Conservation (phyloP, 2,888 invertebrate genomes). For the Pardosa pseudoannulata region DNA sequence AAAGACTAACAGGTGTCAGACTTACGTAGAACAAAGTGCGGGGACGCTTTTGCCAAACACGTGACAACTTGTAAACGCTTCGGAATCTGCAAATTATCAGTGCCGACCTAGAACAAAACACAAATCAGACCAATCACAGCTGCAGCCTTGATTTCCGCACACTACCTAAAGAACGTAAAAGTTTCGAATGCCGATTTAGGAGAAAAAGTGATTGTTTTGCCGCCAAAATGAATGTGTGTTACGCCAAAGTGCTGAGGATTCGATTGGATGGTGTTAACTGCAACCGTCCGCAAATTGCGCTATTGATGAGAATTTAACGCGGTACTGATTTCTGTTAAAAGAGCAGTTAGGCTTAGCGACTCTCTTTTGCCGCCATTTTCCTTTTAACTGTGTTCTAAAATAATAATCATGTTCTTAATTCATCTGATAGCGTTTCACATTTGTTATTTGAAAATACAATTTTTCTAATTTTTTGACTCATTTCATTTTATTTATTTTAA, state of each 20-base stretch:
- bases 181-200: background rate
- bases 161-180: background rate
- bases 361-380: too few relatives aligned
- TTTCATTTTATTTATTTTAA: too few relatives aligned
- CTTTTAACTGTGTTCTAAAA: too few relatives aligned
- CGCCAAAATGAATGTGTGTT: background rate
- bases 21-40: slow-evolving; percentile 8
- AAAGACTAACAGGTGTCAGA: slow-evolving; percentile 20
- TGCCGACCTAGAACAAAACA: background rate
- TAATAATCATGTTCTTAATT: too few relatives aligned
- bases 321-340: too few relatives aligned
- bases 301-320: too few relatives aligned
- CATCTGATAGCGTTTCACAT: too few relatives aligned
- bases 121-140: slow-evolving; percentile 28
- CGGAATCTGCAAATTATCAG: slow-evolving; percentile 34
- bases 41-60: background rate
- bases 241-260: background rate
- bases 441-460: too few relatives aligned
- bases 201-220: background rate
- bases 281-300: background rate
- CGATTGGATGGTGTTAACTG: background rate
- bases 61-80: slow-evolving; percentile 27
- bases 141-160: slow-evolving; percentile 33
- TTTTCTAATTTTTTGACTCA: too few relatives aligned
- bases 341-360: too few relatives aligned